Percentiles rank a stretch among this genome's conserved stretches.
phyloP scores from a whole-genome alignment of 2,888 invertebrate genomes.

The Globia sparganii region DNA sequence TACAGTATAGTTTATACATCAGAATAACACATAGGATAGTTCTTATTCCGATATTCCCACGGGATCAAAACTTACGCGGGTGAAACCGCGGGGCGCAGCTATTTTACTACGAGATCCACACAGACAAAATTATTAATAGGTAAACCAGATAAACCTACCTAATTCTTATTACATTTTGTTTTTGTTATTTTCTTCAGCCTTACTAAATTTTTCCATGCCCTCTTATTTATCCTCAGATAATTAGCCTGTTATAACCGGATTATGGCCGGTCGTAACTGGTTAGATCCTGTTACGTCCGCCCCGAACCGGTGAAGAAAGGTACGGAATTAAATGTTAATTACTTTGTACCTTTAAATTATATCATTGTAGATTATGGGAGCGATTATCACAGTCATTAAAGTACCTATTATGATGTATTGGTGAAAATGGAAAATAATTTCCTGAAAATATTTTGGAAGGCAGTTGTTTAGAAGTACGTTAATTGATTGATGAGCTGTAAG shows the following conservation, averaged over 20 bases:
- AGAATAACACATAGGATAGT: no score
- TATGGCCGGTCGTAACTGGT: constrained; percentile 61
- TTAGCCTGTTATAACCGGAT: constrained; percentile 56
- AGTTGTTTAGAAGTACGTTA: constrained; percentile 9
- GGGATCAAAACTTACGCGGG: no score
- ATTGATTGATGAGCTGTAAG: constrained; percentile 11
- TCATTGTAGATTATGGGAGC: constrained; percentile 38
- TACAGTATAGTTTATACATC: no score
- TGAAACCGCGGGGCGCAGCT: no score
- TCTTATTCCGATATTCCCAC: no score
- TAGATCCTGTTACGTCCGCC: constrained; percentile 57
- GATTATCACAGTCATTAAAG: constrained; percentile 24
- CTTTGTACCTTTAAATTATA: constrained; percentile 39
- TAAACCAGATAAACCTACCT: not conserved
- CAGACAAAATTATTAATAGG: not conserved
- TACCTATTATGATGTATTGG: not conserved
- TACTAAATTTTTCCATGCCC: constrained; percentile 14
- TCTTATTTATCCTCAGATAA: constrained; percentile 50
- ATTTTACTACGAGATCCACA: no score
- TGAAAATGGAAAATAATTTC: not conserved
- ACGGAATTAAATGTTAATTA: constrained; percentile 62
- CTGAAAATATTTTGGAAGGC: not conserved
- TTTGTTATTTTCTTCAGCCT: not conserved
- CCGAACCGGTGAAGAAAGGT: constrained; percentile 53
- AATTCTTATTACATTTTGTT: not conserved